Evolutionary conservation across 1,140 invertebrate genomes (phyloP).

Genomic region (Brachionus manjavacas): DNA sequence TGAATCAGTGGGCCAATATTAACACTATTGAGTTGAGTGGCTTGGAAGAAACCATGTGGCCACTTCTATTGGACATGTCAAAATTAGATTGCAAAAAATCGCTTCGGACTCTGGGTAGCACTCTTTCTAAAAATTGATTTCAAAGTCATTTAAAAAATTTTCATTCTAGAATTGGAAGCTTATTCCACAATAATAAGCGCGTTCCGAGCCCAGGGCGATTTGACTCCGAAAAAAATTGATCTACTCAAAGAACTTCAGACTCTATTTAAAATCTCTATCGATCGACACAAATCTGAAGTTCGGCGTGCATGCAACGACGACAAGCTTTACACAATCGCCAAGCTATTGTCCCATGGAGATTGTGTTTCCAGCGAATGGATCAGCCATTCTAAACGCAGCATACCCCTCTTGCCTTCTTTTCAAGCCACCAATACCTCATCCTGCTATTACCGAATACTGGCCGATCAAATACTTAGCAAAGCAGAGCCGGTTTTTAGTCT

Average conservation of each 20-base stretch:
- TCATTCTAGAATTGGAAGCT: constrained; percentile 73
- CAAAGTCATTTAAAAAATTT: constrained; percentile 21
- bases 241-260: constrained; percentile 72
- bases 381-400: neutral
- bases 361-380: constrained; percentile 10
- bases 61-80: constrained; percentile 68
- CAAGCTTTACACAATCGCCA: constrained; percentile 73
- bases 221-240: constrained; percentile 75
- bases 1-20: neutral
- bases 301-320: constrained; percentile 83
- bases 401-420: constrained; percentile 1
- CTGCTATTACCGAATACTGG: neutral
- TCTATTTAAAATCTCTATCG: constrained; percentile 70
- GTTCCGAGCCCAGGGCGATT: constrained; percentile 80
- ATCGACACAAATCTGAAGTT: constrained; percentile 82
- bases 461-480: constrained; percentile 16
- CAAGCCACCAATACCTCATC: neutral
- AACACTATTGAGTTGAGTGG: neutral
- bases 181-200: constrained; percentile 80
- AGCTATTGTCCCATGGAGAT: constrained; percentile 15
- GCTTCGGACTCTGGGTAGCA: constrained; percentile 67
- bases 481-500: constrained; percentile 18
- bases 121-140: constrained; percentile 44
- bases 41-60: constrained; percentile 63
- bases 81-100: constrained; percentile 77